Base-by-base conservation (phyloP, 2,113 vertebrate species). In the Cebus imitator region DNA sequence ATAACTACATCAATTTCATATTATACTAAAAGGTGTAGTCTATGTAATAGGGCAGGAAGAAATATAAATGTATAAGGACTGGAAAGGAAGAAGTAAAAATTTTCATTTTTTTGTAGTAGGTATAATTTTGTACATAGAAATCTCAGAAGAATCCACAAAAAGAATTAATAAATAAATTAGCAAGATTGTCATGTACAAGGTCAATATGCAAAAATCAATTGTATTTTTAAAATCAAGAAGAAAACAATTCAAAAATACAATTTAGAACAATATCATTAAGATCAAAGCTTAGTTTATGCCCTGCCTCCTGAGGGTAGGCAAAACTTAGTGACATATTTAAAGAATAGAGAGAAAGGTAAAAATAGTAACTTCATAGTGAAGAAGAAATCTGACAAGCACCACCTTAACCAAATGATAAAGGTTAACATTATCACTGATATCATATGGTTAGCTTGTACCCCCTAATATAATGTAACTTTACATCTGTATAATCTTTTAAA, bases 211-310 rank as follows among this genome's bases (percentile, higher is more conserved):
- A 80, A 84, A 93, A 25, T 52, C 14, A 90, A n/a, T 35, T 87
- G 10, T 73, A 80, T 79, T 84, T 91, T 94, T 58, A 93, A 95
- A 76, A 73, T 3, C 50, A 90, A 52, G 30, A 94, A 96, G 87
- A 86, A 48, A 64, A 3, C 27, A 88, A 40, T 64, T 95, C 40
- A 30, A 64, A 87, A 66, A 72, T 43, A 40, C 35, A 66, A 72
- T 81, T 94, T 64, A 55, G n/a, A 50, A 90, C 57, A 23, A 55
- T 61, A 91, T 1, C 3, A 43, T 78, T 72, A 30, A 35, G 3
- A 21, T 92, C 57, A 81, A 32, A 40, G 82, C 43, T 91, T 75
- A 61, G 80, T 37, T 84, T 80, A 76, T 55, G 23, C 3, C 21
- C 23, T 30, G 3, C 23, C n/a, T 70, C 9, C n/a, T 55, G 25